Percentiles rank a stretch among this genome's conserved stretches.
Evolutionary conservation across 1,140 invertebrate species (phyloP).

Genomic region (Brachionus koreanus): DNA sequence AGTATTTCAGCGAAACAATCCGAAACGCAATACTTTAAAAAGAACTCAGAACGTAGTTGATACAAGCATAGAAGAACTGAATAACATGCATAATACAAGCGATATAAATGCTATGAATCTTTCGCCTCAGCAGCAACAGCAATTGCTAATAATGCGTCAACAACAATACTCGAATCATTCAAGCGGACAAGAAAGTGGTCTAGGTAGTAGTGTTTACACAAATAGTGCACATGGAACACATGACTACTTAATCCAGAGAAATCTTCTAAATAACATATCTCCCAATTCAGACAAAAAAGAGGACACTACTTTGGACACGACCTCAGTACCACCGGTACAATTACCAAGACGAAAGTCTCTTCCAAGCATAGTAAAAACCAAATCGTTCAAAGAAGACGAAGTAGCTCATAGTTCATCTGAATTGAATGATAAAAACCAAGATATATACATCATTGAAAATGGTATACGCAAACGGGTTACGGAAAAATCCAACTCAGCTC

Average conservation of each 20-base stretch:
- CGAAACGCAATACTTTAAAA: conserved; percentile 12
- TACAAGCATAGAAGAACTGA: neutral
- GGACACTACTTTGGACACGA: neutral
- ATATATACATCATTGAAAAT: conserved; percentile 58
- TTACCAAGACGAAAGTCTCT: conserved; percentile 40
- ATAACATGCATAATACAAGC: neutral
- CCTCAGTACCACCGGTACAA: neutral
- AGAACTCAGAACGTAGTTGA: neutral
- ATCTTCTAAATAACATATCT: neutral
- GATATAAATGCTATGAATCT: conserved; percentile 7
- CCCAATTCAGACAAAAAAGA: conserved; percentile 1
- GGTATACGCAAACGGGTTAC: conserved; percentile 57
- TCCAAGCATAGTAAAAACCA: conserved; percentile 42
- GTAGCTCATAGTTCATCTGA: conserved; percentile 24
- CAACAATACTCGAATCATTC: conserved; percentile 31
- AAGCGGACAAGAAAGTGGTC: conserved; percentile 27
- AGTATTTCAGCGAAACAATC: neutral
- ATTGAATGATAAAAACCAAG: conserved; percentile 45
- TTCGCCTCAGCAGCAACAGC: conserved; percentile 9
- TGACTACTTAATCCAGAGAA: neutral
- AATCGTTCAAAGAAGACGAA: conserved; percentile 44
- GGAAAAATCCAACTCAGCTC: conserved; percentile 42
- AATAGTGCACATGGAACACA: conserved; percentile 27
- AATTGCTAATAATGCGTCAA: conserved; percentile 15
- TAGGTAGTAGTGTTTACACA: conserved; percentile 9